phyloP scores from a whole-genome alignment of 2,113 vertebrate species.

The Phalacrocorax pelagicus region DNA sequence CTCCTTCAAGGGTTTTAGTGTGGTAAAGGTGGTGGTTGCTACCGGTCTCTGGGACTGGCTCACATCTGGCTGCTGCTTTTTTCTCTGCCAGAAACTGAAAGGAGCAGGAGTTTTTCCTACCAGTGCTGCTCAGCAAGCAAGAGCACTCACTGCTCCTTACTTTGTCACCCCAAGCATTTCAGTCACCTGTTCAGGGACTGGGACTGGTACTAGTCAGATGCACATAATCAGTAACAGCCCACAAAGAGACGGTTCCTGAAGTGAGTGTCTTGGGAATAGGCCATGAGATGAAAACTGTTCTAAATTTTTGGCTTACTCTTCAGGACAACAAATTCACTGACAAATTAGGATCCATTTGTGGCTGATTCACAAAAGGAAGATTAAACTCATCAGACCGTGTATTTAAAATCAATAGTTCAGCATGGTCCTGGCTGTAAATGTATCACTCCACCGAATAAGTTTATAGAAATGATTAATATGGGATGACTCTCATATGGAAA shows the following conservation, averaged over 20 bases:
- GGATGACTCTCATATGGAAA: not conserved
- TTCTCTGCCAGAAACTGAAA: not conserved
- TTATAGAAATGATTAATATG: not conserved
- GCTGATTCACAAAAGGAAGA: not conserved
- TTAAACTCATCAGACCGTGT: not conserved
- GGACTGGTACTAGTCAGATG: not conserved
- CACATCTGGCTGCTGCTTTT: not conserved
- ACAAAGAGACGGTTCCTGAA: not conserved
- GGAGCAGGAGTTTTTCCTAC: not conserved
- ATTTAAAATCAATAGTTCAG: not conserved
- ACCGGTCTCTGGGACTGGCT: not conserved
- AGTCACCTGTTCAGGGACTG: not conserved
- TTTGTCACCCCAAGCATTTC: not conserved
- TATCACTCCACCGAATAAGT: not conserved
- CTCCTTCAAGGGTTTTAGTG: fast-evolving
- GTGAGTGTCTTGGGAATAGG: not conserved
- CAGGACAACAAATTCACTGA: not conserved
- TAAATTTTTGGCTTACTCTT: not conserved
- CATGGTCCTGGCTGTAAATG: not conserved
- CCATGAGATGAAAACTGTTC: not conserved
- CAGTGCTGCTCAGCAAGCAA: not conserved
- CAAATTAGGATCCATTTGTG: not conserved
- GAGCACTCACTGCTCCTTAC: not conserved
- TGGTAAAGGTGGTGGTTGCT: not conserved
- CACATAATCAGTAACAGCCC: not conserved